phyloP scores from a whole-genome alignment of 2,113 vertebrate species.

The Aptenodytes patagonicus region DNA sequence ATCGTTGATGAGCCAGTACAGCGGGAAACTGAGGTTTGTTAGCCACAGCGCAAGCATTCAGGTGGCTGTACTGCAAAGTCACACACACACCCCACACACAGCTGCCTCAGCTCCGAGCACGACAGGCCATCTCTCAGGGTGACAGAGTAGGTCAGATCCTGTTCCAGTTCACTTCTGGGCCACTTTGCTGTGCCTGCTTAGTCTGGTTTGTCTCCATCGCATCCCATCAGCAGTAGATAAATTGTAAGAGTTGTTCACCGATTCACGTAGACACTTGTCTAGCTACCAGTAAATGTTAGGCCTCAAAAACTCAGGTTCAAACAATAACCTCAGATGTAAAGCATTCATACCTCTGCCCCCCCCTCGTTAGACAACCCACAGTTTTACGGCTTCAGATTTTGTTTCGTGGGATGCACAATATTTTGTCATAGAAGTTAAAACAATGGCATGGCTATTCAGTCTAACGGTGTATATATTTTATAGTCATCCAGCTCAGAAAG shows the following conservation, averaged over 20 bases:
- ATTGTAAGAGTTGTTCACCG: neutral
- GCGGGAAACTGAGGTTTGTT: neutral
- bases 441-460: rapidly evolving
- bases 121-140: neutral
- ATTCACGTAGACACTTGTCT: neutral
- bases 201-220: neutral
- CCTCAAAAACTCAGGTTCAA: neutral
- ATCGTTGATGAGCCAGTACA: neutral
- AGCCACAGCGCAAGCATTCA: rapidly evolving
- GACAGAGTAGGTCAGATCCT: neutral
- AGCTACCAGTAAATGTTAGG: neutral
- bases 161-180: neutral
- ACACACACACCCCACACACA: rapidly evolving
- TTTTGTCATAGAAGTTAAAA: neutral
- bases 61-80: neutral
- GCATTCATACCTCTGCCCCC: neutral
- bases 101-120: neutral
- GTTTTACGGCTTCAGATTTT: neutral
- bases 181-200: neutral
- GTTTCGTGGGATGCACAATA: neutral
- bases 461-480: neutral
- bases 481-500: neutral
- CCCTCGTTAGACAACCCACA: neutral
- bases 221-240: neutral
- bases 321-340: neutral